These are phyloP conservation scores for Pyrrhosoma nymphula DNA, from an alignment of 2,888 invertebrate genomes.

Conservation along the genomic window DNA sequence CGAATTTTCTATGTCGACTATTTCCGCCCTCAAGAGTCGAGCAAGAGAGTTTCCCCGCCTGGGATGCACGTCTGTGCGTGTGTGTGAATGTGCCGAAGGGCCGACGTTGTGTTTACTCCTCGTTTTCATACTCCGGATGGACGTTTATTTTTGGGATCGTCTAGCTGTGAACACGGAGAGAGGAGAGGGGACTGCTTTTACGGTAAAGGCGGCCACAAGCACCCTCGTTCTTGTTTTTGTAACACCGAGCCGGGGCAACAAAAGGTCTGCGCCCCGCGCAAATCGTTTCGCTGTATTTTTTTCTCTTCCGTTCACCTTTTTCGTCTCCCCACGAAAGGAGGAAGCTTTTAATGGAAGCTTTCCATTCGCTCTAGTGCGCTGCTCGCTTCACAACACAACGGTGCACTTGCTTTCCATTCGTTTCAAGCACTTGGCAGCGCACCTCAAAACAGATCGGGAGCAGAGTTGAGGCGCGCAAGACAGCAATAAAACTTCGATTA, in stretches of 20 bases:
- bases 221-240: background rate
- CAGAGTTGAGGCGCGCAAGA: too few species aligned
- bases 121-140: background rate
- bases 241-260: background rate
- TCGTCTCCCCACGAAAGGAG: too few species aligned
- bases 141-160: constrained; percentile 11
- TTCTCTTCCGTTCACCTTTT: background rate
- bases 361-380: too few species aligned
- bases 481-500: too few species aligned
- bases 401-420: too few species aligned
- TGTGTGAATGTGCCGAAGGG: background rate
- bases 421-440: too few species aligned
- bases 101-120: background rate
- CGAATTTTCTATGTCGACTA: background rate
- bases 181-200: background rate
- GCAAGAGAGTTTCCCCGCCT: background rate
- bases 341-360: background rate
- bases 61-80: background rate
- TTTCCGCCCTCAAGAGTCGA: background rate
- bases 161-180: background rate
- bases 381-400: too few species aligned
- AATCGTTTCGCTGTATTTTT: background rate
- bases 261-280: background rate
- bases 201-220: background rate
- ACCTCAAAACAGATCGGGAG: too few species aligned